Evolutionary conservation across 2,888 invertebrate species (phyloP).

Genomic region (Maniola hyperantus): DNA sequence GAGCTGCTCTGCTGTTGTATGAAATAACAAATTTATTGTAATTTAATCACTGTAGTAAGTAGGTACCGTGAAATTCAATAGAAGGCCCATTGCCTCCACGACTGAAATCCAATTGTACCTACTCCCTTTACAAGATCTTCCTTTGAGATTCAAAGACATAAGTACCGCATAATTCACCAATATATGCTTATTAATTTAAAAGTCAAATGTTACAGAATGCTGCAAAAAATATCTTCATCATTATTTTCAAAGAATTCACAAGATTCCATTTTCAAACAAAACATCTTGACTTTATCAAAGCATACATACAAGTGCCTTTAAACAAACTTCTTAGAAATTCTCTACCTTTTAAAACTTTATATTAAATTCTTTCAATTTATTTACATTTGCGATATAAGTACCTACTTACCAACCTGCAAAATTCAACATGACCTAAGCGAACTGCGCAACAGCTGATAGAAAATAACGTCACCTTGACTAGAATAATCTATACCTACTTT

Average conservation of each 20-base stretch:
- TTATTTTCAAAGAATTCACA: neutral
- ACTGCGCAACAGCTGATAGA: too few species aligned
- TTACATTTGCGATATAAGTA: neutral
- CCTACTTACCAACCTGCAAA: too few species aligned
- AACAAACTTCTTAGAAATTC: constrained; percentile 1
- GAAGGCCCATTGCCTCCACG: neutral
- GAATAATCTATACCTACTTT: too few species aligned
- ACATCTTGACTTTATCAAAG: neutral
- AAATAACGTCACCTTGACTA: too few species aligned
- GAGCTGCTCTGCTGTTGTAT: neutral
- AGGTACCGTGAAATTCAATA: neutral
- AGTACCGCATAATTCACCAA: neutral
- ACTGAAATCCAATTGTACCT: neutral
- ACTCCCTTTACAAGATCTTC: too few species aligned
- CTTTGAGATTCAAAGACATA: neutral
- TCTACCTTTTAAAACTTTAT: neutral
- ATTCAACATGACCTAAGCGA: too few species aligned
- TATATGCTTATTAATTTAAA: neutral
- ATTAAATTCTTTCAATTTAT: neutral
- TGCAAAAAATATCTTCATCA: neutral
- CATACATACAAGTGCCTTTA: neutral
- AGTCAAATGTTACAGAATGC: too few species aligned
- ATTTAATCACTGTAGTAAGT: neutral
- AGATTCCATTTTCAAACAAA: neutral
- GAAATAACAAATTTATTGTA: neutral